A percentile compares a stretch with the other conserved stretches of the same genome.
Conservation (phyloP, 2,888 invertebrate genomes). For the Eulithis testata region DNA sequence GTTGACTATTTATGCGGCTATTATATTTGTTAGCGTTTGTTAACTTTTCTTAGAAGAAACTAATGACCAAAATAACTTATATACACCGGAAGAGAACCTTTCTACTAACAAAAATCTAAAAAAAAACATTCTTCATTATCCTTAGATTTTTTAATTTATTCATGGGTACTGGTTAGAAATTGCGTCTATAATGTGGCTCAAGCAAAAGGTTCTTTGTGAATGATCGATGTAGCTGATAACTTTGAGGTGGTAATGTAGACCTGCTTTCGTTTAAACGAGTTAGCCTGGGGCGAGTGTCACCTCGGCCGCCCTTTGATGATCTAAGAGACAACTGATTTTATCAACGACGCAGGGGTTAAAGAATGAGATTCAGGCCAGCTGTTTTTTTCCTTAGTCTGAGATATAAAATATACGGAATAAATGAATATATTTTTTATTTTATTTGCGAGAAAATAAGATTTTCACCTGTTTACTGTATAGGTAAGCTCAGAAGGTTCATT, state of each 20-base stretch:
- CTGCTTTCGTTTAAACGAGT: constrained; percentile 70
- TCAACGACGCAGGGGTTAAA: constrained; percentile 14
- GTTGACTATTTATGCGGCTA: too few species aligned
- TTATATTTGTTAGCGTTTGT: too few species aligned
- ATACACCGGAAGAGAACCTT: too few species aligned
- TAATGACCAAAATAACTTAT: too few species aligned
- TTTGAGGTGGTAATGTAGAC: constrained; percentile 63
- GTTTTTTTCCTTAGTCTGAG: neutral
- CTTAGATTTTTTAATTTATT: neutral
- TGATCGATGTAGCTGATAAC: constrained; percentile 78
- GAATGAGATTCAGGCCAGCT: constrained; percentile 11
- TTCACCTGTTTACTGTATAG: too few species aligned
- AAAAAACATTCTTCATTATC: too few species aligned
- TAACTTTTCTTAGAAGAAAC: too few species aligned
- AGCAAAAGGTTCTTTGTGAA: constrained; percentile 64
- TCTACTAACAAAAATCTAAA: too few species aligned
- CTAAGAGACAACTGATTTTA: constrained; percentile 36
- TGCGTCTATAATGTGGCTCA: constrained; percentile 12
- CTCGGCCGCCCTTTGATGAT: constrained; percentile 48
- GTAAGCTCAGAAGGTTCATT: too few species aligned
- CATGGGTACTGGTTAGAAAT: neutral
- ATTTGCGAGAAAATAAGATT: too few species aligned
- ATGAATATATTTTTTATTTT: too few species aligned
- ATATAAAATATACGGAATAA: too few species aligned
- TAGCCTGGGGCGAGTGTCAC: constrained; percentile 72